Percentiles rank a stretch among this genome's conserved stretches.
Evolutionary conservation across 2,113 vertebrate genomes (phyloP).

Genomic region (Podarcis muralis): DNA sequence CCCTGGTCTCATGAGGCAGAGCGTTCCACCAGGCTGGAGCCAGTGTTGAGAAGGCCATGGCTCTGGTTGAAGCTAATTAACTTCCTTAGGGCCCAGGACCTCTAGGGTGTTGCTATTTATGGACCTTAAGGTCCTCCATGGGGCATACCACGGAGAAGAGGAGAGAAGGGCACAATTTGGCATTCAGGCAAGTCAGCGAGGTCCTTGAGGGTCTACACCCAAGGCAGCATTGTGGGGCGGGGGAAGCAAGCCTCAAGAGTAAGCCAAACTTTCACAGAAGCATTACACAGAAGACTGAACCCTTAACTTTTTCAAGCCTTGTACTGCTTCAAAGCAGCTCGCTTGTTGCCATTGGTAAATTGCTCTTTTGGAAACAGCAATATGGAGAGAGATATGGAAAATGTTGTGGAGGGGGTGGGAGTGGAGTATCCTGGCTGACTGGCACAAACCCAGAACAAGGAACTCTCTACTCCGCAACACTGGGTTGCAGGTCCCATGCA

Average conservation of each 20-base stretch:
- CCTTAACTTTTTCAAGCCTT: not conserved
- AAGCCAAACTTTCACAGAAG: not conserved
- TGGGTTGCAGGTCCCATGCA: too few relatives aligned
- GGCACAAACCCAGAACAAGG: not conserved
- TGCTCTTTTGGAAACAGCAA: not conserved
- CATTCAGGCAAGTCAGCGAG: not conserved
- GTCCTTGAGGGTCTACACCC: not conserved
- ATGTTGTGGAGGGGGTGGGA: not conserved
- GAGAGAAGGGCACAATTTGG: rapidly evolving
- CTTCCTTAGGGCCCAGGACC: too few relatives aligned
- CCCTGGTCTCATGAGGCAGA: too few relatives aligned
- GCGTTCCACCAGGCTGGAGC: too few relatives aligned
- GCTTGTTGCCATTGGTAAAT: not conserved
- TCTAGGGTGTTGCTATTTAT: too few relatives aligned
- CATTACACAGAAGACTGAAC: conserved; percentile 1
- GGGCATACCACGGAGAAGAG: not conserved
- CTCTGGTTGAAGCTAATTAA: too few relatives aligned
- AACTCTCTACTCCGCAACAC: not conserved
- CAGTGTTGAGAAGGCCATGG: too few relatives aligned
- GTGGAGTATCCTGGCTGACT: not conserved
- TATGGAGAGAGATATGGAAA: not conserved
- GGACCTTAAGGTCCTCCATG: too few relatives aligned
- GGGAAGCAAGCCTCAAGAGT: not conserved
- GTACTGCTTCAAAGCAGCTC: not conserved
- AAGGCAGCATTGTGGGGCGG: not conserved